Conservation (phyloP, 1,140 invertebrate genomes). For the Drosophila azteca region DNA sequence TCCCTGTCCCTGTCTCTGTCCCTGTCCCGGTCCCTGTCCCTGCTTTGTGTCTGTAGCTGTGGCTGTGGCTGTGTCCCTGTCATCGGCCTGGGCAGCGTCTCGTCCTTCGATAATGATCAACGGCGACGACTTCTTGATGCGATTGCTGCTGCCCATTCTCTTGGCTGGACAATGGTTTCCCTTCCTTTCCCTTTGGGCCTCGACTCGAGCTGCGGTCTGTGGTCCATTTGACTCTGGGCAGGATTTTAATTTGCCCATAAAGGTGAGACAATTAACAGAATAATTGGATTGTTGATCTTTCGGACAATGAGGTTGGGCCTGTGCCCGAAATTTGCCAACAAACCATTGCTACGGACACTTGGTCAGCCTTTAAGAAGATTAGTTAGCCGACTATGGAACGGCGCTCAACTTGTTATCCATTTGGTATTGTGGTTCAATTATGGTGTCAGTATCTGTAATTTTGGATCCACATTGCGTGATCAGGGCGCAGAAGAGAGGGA, state of each 20-base stretch:
- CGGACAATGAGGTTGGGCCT: conserved; percentile 55
- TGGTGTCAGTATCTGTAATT: conserved; percentile 6
- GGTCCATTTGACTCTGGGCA: conserved; percentile 71
- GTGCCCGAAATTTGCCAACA: conserved; percentile 28
- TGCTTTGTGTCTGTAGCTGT: conserved; percentile 1
- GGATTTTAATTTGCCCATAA: conserved; percentile 82
- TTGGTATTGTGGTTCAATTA: conserved; percentile 26
- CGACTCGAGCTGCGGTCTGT: conserved; percentile 26
- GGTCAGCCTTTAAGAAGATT: conserved; percentile 51
- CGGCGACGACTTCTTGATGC: conserved; percentile 80
- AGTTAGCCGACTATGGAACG: conserved; percentile 11
- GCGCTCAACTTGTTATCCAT: background rate
- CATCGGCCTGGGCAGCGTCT: conserved; percentile 30
- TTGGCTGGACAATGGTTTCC: conserved; percentile 54
- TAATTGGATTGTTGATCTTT: conserved; percentile 75
- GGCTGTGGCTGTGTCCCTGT: conserved; percentile 17
- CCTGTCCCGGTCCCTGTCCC: conserved; percentile 25
- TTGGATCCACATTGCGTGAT: background rate
- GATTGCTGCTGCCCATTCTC: conserved; percentile 61
- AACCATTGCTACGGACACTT: background rate
- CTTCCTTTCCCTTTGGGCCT: conserved; percentile 9
- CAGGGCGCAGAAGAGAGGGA: background rate
- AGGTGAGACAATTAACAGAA: conserved; percentile 82
- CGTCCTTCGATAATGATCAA: conserved; percentile 65
- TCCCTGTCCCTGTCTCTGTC: conserved; percentile 21